Conservation (phyloP, 2,888 invertebrate species). For the Mycogona germanica region DNA sequence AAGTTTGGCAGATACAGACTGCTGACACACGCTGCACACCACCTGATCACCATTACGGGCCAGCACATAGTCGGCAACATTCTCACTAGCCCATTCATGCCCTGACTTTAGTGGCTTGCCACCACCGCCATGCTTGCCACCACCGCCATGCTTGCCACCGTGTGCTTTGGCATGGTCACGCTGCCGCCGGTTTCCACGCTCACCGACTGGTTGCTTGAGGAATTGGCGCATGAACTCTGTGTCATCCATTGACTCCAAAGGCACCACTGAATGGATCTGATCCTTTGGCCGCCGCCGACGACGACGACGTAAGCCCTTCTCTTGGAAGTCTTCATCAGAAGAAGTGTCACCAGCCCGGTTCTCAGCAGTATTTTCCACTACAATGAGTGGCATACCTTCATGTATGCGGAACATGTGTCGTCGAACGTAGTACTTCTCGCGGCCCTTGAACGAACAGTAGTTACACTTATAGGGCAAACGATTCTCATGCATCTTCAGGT, state of each 20-base stretch:
- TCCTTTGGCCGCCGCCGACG: constrained; percentile 13
- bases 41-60: constrained; percentile 11
- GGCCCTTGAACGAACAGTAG: constrained; percentile 24
- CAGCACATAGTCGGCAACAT: constrained; percentile 11
- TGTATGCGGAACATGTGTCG: constrained; percentile 23
- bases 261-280: constrained; percentile 16
- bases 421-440: constrained; percentile 24
- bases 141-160: neutral
- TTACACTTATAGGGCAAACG: constrained; percentile 23
- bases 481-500: constrained; percentile 23
- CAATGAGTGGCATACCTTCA: constrained; percentile 18
- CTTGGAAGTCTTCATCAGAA: constrained; percentile 20
- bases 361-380: constrained; percentile 20
- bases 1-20: constrained; percentile 19
- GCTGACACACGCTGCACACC: constrained; percentile 20
- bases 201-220: constrained; percentile 11
- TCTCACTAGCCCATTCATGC: constrained; percentile 15
- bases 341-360: constrained; percentile 19
- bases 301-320: constrained; percentile 18
- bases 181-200: neutral
- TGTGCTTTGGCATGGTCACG: neutral
- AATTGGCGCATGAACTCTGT: neutral
- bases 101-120: neutral
- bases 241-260: constrained; percentile 7
- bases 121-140: neutral